Conservation (phyloP, 2,797 vertebrate genomes). For the Sebastolobus altivelis region DNA sequence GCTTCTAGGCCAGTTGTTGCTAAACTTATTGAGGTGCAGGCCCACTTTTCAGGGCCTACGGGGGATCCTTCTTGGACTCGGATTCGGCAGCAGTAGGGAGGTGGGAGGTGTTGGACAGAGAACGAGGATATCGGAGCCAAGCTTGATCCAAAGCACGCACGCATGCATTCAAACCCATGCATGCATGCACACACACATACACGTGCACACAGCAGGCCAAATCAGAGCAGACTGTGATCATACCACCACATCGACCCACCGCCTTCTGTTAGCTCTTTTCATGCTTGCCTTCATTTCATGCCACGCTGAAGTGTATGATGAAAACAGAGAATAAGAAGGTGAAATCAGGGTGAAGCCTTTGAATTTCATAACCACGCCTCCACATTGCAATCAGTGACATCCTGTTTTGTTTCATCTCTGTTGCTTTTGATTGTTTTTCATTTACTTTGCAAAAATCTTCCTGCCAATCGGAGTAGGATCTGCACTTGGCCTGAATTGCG, state of each 20-base stretch:
- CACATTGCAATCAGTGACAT: slow-evolving; percentile 25
- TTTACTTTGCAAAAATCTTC: slow-evolving; percentile 19
- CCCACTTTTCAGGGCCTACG: slow-evolving; percentile 54
- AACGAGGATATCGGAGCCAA: slow-evolving; percentile 63
- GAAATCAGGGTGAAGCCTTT: slow-evolving; percentile 53
- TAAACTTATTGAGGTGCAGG: slow-evolving; percentile 54
- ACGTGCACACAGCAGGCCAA: slow-evolving; percentile 60
- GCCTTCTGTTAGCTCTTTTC: slow-evolving; percentile 75
- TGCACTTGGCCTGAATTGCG: slow-evolving; percentile 2
- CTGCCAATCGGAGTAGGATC: background rate
- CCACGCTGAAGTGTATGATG: slow-evolving; percentile 58
- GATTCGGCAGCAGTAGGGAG: slow-evolving; percentile 63
- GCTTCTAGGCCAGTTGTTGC: slow-evolving; percentile 45
- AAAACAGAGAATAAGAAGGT: slow-evolving; percentile 64
- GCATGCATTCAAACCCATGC: slow-evolving; percentile 14
- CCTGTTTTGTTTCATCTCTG: slow-evolving; percentile 34
- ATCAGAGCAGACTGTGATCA: slow-evolving; percentile 71
- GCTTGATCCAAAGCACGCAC: slow-evolving; percentile 48
- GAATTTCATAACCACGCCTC: slow-evolving; percentile 36
- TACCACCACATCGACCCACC: slow-evolving; percentile 65
- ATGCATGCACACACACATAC: slow-evolving; percentile 24
- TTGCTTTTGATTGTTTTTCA: slow-evolving; percentile 25
- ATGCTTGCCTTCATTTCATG: slow-evolving; percentile 59
- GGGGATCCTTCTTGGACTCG: slow-evolving; percentile 67
- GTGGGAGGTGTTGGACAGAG: slow-evolving; percentile 76